phyloP scores from a whole-genome alignment of 2,113 vertebrate species.

The Rhea americana region DNA sequence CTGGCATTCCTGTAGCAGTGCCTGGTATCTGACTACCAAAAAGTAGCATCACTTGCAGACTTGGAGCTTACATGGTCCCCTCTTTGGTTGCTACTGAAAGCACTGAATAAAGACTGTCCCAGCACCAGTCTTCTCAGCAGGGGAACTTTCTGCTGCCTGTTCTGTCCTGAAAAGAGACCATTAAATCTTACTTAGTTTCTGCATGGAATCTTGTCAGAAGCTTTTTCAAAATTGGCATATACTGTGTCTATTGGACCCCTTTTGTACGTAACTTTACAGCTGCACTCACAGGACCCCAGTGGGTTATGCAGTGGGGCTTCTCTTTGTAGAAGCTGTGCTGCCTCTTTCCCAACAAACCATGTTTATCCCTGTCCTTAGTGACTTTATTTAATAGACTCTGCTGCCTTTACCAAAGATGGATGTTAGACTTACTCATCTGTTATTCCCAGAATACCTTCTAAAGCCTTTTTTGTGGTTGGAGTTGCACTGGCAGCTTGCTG shows the following conservation, averaged over 20 bases:
- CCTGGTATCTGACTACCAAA: background rate
- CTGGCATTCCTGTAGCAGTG: background rate
- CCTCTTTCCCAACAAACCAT: background rate
- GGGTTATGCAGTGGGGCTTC: background rate
- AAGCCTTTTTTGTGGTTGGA: background rate
- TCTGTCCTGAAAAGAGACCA: background rate
- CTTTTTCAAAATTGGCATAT: background rate
- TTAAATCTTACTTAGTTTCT: constrained; percentile 9
- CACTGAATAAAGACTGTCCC: background rate
- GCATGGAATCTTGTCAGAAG: background rate
- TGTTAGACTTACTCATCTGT: background rate
- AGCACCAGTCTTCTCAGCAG: background rate
- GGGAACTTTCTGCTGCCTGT: background rate
- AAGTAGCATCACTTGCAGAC: background rate
- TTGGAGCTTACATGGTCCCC: background rate
- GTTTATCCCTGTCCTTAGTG: background rate
- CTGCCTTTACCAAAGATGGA: background rate
- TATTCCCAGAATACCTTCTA: background rate
- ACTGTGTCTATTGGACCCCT: background rate
- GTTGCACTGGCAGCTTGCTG: background rate
- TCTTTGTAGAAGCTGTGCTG: background rate
- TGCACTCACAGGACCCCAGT: background rate
- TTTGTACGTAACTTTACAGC: background rate
- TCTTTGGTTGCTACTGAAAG: constrained; percentile 1
- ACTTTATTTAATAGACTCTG: background rate